These are phyloP conservation scores for Eristalinus sepulchralis DNA, from an alignment of 2,888 invertebrate genomes.

Conservation along the genomic window DNA sequence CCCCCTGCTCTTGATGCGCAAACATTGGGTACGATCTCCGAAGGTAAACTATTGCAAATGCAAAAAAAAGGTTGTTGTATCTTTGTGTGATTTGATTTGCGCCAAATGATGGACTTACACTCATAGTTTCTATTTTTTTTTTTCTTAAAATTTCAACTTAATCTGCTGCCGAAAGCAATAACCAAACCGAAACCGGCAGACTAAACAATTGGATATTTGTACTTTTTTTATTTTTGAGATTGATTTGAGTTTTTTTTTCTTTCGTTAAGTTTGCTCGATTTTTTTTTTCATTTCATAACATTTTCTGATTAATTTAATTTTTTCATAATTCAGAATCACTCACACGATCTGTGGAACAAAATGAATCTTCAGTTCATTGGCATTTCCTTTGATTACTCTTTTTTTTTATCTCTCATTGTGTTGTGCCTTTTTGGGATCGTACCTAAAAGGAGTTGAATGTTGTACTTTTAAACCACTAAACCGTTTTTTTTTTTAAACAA, in stretches of 20 bases:
- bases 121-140: slow-evolving; percentile 4
- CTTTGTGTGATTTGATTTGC: slow-evolving; percentile 66
- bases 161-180: slow-evolving; percentile 47
- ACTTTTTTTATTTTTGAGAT: slow-evolving; percentile 36
- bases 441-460: slow-evolving; percentile 77
- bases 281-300: slow-evolving; percentile 50
- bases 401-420: slow-evolving; percentile 51
- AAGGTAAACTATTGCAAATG: slow-evolving; percentile 77
- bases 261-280: slow-evolving; percentile 42
- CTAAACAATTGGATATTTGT: slow-evolving; percentile 36
- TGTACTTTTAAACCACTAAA: slow-evolving; percentile 58
- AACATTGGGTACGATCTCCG: slow-evolving; percentile 80
- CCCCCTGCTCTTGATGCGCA: slow-evolving; percentile 64
- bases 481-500: slow-evolving; percentile 17
- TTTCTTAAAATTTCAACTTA: slow-evolving; percentile 21
- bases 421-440: slow-evolving; percentile 81
- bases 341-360: slow-evolving; percentile 38
- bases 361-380: slow-evolving; percentile 33
- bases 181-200: slow-evolving; percentile 19
- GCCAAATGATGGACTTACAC: slow-evolving; percentile 32
- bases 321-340: slow-evolving; percentile 61
- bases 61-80: slow-evolving; percentile 46
- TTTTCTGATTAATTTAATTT: slow-evolving; percentile 5
- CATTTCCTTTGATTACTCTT: slow-evolving; percentile 24
- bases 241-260: slow-evolving; percentile 11